Percentiles rank a stretch among this genome's conserved stretches.
Evolutionary conservation across 2,888 invertebrate genomes (phyloP).

Genomic region (Didymodactylos carnosus): DNA sequence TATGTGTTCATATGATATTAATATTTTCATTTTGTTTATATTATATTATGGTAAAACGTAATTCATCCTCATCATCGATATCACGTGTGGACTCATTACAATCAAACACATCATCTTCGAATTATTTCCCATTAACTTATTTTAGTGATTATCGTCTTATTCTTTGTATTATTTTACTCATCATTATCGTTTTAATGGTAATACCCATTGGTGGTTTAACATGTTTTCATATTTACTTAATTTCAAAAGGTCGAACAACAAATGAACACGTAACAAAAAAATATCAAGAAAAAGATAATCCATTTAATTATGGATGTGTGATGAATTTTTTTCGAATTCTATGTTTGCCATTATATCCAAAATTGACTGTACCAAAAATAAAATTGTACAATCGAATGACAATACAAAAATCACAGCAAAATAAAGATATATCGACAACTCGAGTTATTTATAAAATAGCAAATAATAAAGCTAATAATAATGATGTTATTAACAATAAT

Average conservation of each 20-base stretch:
- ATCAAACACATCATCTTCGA: background rate
- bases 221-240: slow-evolving; percentile 11
- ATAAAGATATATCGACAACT: too few species aligned
- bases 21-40: background rate
- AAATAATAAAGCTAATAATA: background rate
- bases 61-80: background rate
- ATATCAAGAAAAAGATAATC: slow-evolving; percentile 1
- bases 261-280: slow-evolving; percentile 15
- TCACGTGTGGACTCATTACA: background rate
- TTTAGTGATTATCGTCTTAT: slow-evolving; percentile 1
- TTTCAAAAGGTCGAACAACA: slow-evolving; percentile 14
- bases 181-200: slow-evolving; percentile 1
- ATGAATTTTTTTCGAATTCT: slow-evolving; percentile 1
- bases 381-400: background rate
- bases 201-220: slow-evolving; percentile 13
- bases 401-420: too few species aligned
- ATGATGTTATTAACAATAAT: background rate
- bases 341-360: background rate
- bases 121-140: background rate
- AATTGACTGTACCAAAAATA: background rate
- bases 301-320: slow-evolving; percentile 2
- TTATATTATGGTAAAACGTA: background rate
- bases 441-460: background rate
- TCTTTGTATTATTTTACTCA: background rate
- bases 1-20: slow-evolving; percentile 5